Percentiles rank a stretch among this genome's conserved stretches.
phyloP scores from a whole-genome alignment of 2,113 vertebrate species.

The Heliornis fulica region DNA sequence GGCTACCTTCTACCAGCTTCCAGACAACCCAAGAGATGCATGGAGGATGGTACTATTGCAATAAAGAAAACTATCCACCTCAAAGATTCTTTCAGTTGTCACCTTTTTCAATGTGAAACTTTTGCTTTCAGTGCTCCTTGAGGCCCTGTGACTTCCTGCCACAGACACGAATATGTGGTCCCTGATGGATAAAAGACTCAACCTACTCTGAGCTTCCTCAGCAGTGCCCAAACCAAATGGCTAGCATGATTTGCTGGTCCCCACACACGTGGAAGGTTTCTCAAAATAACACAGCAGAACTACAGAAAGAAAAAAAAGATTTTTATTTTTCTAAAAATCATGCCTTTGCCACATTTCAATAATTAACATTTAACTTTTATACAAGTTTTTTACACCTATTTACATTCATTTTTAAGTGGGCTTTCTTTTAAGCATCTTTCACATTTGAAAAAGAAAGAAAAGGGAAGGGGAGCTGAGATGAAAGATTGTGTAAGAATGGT shows the following conservation, averaged over 20 bases:
- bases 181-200: not conserved
- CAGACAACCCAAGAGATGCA: not conserved
- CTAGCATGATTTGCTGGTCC: not conserved
- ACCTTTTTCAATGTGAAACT: not conserved
- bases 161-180: not conserved
- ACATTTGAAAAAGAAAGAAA: not conserved
- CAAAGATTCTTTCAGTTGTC: not conserved
- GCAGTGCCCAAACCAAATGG: not conserved
- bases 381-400: slow-evolving; percentile 64
- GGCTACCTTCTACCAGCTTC: not conserved
- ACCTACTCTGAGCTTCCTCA: not conserved
- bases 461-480: not conserved
- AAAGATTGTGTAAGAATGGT: not conserved
- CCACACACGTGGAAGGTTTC: rapidly evolving
- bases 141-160: not conserved
- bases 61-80: not conserved
- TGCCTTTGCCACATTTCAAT: not conserved
- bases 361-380: slow-evolving; percentile 30
- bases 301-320: slow-evolving; percentile 1
- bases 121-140: not conserved
- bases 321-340: slow-evolving; percentile 61
- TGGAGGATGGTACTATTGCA: not conserved
- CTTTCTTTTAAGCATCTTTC: slow-evolving; percentile 16
- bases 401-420: slow-evolving; percentile 40
- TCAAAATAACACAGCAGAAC: slow-evolving; percentile 29